These are phyloP conservation scores for Scytalopus superciliaris DNA, from an alignment of 2,113 vertebrate genomes.

Conservation along the genomic window DNA sequence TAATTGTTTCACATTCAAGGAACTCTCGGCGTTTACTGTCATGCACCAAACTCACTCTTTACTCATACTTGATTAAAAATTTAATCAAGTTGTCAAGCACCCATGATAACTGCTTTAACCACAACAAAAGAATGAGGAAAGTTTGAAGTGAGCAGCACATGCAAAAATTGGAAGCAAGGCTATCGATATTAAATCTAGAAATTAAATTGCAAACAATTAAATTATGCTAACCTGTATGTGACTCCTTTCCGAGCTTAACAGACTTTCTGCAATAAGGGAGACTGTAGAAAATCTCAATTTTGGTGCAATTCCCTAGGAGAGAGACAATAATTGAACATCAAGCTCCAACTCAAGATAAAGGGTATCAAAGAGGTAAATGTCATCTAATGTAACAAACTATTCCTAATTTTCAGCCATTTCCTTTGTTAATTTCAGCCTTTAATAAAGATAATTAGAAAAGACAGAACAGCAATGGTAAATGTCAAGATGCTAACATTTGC, in stretches of 20 bases:
- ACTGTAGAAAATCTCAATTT: constrained; percentile 90
- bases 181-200: constrained; percentile 56
- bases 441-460: constrained; percentile 77
- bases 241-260: constrained; percentile 75
- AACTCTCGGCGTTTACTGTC: constrained; percentile 32
- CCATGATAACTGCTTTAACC: constrained; percentile 40
- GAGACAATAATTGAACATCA: constrained; percentile 71
- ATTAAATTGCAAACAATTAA: constrained; percentile 58
- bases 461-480: constrained; percentile 71
- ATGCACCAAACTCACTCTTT: constrained; percentile 18
- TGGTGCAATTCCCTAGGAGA: constrained; percentile 89
- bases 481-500: constrained; percentile 74
- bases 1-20: constrained; percentile 49
- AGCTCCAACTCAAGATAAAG: constrained; percentile 60
- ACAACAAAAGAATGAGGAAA: constrained; percentile 44
- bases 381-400: constrained; percentile 69
- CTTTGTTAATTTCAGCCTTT: constrained; percentile 71
- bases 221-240: constrained; percentile 75
- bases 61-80: constrained; percentile 59
- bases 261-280: constrained; percentile 88
- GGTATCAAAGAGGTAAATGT: constrained; percentile 72
- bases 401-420: constrained; percentile 64
- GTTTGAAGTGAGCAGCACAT: constrained; percentile 31
- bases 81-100: constrained; percentile 60
- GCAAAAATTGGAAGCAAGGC: constrained; percentile 7